These are phyloP conservation scores for Anaspis maculata DNA, from an alignment of 2,888 invertebrate species.

Conservation along the genomic window DNA sequence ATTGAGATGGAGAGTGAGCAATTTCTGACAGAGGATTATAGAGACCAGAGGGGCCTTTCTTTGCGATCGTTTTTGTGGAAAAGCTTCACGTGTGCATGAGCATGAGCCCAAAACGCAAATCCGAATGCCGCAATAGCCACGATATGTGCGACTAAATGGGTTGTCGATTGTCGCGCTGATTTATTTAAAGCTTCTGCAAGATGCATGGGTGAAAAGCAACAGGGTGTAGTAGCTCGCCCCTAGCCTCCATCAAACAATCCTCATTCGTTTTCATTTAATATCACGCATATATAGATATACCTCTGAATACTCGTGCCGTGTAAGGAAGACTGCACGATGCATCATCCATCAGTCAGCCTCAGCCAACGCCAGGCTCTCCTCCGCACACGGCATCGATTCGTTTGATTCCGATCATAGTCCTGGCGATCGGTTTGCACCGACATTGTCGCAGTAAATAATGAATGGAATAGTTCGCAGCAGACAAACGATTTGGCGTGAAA, in stretches of 20 bases:
- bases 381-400: slow-evolving; percentile 2
- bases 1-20: no score
- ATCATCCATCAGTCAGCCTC: no score
- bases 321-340: no score
- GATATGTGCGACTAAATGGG: slow-evolving; percentile 12
- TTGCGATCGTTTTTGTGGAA: no score
- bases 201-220: slow-evolving; percentile 15
- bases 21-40: no score
- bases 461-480: slow-evolving; percentile 14
- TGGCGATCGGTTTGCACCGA: slow-evolving; percentile 7
- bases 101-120: no score
- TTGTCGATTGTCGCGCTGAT: slow-evolving; percentile 15
- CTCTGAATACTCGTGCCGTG: no score
- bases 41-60: no score
- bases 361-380: no score
- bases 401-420: slow-evolving; percentile 8
- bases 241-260: slow-evolving; percentile 7
- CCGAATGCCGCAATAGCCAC: slow-evolving; percentile 11
- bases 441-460: slow-evolving; percentile 15
- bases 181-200: slow-evolving; percentile 16
- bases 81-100: no score
- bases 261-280: slow-evolving; percentile 7
- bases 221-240: slow-evolving; percentile 13
- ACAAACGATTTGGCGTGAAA: slow-evolving; percentile 16
- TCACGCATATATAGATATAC: slow-evolving; percentile 6